Evolutionary conservation across 2,797 vertebrate genomes (phyloP).

Genomic region (Todus mexicanus): DNA sequence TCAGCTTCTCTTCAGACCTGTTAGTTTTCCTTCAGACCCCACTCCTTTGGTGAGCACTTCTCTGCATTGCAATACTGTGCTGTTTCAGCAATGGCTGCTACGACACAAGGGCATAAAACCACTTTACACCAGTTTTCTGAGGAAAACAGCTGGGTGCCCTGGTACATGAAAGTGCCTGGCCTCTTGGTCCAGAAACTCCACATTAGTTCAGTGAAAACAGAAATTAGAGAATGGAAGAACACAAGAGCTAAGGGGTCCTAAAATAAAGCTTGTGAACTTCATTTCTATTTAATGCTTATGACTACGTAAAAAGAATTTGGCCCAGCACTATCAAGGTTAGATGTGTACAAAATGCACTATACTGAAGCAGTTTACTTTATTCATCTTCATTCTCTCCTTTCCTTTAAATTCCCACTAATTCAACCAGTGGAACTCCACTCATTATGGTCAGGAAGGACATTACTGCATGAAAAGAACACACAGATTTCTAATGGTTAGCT

Average conservation of each 20-base stretch:
- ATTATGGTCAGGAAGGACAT: background rate
- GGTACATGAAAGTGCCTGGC: background rate
- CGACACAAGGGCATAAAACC: background rate
- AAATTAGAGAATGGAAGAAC: background rate
- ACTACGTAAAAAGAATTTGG: background rate
- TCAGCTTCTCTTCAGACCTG: constrained; percentile 5
- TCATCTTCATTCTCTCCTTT: constrained; percentile 23
- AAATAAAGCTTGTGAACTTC: background rate
- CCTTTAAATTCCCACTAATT: background rate
- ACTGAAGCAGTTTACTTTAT: background rate
- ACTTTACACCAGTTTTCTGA: background rate
- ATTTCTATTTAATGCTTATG: background rate
- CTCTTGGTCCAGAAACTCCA: background rate
- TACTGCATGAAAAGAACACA: background rate
- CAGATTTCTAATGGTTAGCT: constrained; percentile 24
- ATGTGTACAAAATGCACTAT: background rate
- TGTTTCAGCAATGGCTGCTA: background rate
- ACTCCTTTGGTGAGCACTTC: background rate
- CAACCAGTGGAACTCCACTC: background rate
- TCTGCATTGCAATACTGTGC: background rate
- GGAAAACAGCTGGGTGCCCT: background rate
- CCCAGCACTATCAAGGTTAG: background rate
- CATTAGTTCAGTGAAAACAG: background rate
- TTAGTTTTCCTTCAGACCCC: background rate
- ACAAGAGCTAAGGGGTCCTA: background rate